Base-by-base conservation (phyloP, 2,113 vertebrate genomes). In the Channa argus region DNA sequence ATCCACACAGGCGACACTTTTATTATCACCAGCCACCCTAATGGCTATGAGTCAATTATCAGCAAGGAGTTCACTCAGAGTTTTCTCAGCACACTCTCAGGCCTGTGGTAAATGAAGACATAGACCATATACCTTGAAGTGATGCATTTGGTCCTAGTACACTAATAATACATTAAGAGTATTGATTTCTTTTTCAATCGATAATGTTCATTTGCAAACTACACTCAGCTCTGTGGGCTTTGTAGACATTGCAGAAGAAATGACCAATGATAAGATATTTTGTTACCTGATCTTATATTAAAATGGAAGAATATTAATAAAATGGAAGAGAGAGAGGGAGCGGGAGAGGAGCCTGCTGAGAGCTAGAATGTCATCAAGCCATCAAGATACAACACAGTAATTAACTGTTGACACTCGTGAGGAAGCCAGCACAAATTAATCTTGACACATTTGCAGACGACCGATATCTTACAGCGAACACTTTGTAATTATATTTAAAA, bases 401-500 rank as follows among this genome's bases (percentile, higher is more conserved):
- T 99, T 98, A 99, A 97, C 97, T 98, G 98, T 99, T 99, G 98
- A 99, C 98, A 99, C 97, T 98, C 95, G 95, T 98, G 97, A 99
- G 97, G 97, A 96, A 97, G 96, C 95, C 96, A 95, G 96, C 97
- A 96, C 96, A 99, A 99, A 99, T 99, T 98, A 97, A 99, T 98
- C 97, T 95, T 99, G 98, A 99, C 97, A 99, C 97, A 99, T 98
- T 98, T 97, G 96, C 97, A 99, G 96, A 97, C 96, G 96, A 96
- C 95, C 95, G 95, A 96, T 98, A 98, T 98, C 97, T 97, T 96
- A 97, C 96, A 97, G 97, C 95, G 97, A 99, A 98, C 97, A 97
- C 96, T 99, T 98, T 97, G 97, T 99, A 99, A 99, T 99, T 99
- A 99, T 99, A 99, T 99, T 97, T 98, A 96, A 99, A 99, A 98